Evolutionary conservation across 1,140 invertebrate genomes (phyloP).

Genomic region (Aphidius ervi): DNA sequence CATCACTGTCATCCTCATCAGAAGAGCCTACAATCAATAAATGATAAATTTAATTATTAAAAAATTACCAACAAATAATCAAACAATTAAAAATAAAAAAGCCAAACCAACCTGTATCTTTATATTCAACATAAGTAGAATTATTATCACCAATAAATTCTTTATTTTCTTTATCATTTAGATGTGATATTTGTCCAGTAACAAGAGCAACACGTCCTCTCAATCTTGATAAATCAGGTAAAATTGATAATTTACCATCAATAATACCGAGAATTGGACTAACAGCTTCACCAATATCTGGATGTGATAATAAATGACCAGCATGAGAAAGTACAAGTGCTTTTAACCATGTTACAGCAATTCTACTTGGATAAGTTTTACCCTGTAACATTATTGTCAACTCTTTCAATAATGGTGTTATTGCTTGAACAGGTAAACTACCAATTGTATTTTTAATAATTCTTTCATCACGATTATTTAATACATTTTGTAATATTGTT

Average conservation of each 20-base stretch:
- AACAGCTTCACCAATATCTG: slow-evolving; percentile 54
- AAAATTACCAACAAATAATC: no score
- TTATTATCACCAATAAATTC: slow-evolving; percentile 43
- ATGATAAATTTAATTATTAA: background rate
- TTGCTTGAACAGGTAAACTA: slow-evolving; percentile 60
- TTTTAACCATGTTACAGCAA: slow-evolving; percentile 39
- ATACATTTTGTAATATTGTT: slow-evolving; percentile 57
- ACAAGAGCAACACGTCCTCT: slow-evolving; percentile 58
- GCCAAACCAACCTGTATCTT: slow-evolving; percentile 55
- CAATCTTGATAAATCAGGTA: slow-evolving; percentile 56
- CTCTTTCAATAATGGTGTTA: slow-evolving; percentile 60
- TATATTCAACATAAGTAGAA: slow-evolving; percentile 51
- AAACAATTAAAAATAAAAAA: slow-evolving; percentile 3
- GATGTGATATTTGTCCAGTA: slow-evolving; percentile 54
- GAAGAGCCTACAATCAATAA: slow-evolving; percentile 35
- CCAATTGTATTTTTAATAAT: slow-evolving; percentile 60
- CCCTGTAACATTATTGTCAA: slow-evolving; percentile 59
- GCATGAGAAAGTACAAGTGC: slow-evolving; percentile 59
- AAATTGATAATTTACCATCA: slow-evolving; percentile 54
- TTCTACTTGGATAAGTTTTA: slow-evolving; percentile 51
- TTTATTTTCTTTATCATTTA: slow-evolving; percentile 43
- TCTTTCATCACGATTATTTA: slow-evolving; percentile 55
- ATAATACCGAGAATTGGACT: slow-evolving; percentile 59
- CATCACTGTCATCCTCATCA: slow-evolving; percentile 38
- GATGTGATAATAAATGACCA: slow-evolving; percentile 59